phyloP scores from a whole-genome alignment of 2,888 invertebrate species.

The Chymomyza procnemis region DNA sequence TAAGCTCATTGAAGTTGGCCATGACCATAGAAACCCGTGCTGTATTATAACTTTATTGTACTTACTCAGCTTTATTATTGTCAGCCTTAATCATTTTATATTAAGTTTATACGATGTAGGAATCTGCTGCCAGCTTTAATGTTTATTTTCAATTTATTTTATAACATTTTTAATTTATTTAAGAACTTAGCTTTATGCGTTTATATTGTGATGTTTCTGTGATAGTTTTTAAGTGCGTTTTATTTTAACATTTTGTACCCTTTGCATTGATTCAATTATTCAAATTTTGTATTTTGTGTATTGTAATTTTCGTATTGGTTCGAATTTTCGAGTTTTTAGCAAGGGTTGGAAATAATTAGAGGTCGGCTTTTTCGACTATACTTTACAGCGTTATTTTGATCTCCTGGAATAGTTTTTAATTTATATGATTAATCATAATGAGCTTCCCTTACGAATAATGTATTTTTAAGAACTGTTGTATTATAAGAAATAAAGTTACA shows the following conservation, averaged over 20 bases:
- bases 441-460: neutral
- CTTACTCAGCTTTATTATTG: neutral
- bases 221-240: slow-evolving; percentile 74
- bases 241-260: slow-evolving; percentile 61
- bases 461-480: neutral
- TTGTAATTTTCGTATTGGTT: slow-evolving; percentile 15
- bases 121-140: slow-evolving; percentile 40
- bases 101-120: slow-evolving; percentile 35
- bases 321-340: neutral
- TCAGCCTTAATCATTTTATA: slow-evolving; percentile 9
- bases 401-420: neutral
- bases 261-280: neutral
- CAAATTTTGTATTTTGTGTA: neutral
- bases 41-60: neutral
- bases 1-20: slow-evolving; percentile 19
- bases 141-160: slow-evolving; percentile 40
- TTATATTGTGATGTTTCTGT: slow-evolving; percentile 71
- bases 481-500: neutral
- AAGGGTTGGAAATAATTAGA: neutral
- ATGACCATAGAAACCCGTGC: neutral
- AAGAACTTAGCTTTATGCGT: slow-evolving; percentile 3
- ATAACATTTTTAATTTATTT: slow-evolving; percentile 5
- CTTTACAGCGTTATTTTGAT: neutral
- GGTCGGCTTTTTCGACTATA: neutral
- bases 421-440: neutral